Conservation (phyloP, 2,113 vertebrate species). For the Coptodon bakossiorum region DNA sequence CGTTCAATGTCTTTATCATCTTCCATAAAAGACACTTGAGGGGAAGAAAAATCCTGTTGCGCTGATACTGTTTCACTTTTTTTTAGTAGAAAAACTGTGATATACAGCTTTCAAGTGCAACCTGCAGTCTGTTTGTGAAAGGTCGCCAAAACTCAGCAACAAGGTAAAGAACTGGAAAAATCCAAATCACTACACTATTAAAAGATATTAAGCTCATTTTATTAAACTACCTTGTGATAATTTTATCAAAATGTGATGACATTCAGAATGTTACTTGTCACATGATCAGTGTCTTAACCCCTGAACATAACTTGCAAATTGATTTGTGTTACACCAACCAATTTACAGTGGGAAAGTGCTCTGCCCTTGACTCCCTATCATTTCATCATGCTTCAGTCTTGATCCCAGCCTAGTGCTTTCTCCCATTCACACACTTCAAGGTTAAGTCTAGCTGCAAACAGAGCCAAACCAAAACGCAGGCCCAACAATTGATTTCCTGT, state of each 20-base stretch:
- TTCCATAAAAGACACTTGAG: neutral
- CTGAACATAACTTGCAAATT: neutral
- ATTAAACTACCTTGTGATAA: neutral
- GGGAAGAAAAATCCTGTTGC: neutral
- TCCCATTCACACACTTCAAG: neutral
- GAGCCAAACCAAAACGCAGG: slow-evolving; percentile 15
- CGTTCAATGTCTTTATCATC: neutral
- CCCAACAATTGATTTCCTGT: slow-evolving; percentile 68
- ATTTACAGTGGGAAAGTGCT: neutral
- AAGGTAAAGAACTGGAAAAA: neutral
- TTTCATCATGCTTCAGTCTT: neutral
- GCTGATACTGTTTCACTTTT: neutral
- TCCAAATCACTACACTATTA: neutral
- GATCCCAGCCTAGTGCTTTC: neutral
- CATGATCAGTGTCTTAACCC: neutral
- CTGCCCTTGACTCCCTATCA: neutral
- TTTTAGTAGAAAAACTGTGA: neutral
- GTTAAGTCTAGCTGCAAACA: slow-evolving; percentile 49
- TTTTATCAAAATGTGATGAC: neutral
- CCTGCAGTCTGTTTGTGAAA: neutral
- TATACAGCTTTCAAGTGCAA: neutral
- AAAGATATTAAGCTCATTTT: neutral
- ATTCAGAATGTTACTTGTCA: neutral
- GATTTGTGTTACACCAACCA: neutral
- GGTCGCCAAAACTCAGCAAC: neutral